Evolutionary conservation across 2,888 invertebrate genomes (phyloP), one percentile per base, ranked within the genome.

Genomic region (Camptogramma bilineatum): DNA sequence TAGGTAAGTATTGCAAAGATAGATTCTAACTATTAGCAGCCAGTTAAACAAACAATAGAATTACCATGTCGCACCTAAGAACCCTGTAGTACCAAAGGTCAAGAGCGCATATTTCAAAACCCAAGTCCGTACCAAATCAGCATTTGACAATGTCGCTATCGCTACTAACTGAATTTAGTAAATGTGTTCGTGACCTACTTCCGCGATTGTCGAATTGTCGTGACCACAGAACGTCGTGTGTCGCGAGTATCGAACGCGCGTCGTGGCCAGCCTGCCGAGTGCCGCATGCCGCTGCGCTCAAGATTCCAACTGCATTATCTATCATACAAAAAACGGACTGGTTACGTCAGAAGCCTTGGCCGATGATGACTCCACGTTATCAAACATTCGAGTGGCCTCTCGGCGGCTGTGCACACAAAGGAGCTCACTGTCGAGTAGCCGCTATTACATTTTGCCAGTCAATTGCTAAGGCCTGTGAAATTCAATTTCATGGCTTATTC

Each of bases 121-220:
- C 8, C 10, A 5, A 24, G 34, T 42, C n/a, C 52, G 52, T 42
- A 16, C 52, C 8, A 21, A 53, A 42, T 28, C 5, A 16, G 8
- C 17, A 44, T 16, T 44, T 16, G 44, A 44, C 16, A 17, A 17
- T 17, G 44, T 17, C 17, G 44, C 44, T 4, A 13, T 17, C 17
- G 44, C 44, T 4, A 13, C 44, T 16, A 17, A 44, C 44, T 44
- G 16, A 7, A 44, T 8, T 44, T 44, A 44, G 44, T 44, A 48
- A 50, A 21, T 39, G 39, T 57, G 57, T 57, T 42, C 57, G 24
- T 57, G 50, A 57, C 57, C 57, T 21, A 57, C 51, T 52, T 58
- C 19, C 51, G 28, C 44, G 52, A 18, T 24, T 44, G 18, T 51
- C 31, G 44, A 52, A 44, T 58, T 44, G 28, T 28, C 39, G 52